Base-by-base conservation (phyloP, 1,140 invertebrate species). In the Lineus longissimus region DNA sequence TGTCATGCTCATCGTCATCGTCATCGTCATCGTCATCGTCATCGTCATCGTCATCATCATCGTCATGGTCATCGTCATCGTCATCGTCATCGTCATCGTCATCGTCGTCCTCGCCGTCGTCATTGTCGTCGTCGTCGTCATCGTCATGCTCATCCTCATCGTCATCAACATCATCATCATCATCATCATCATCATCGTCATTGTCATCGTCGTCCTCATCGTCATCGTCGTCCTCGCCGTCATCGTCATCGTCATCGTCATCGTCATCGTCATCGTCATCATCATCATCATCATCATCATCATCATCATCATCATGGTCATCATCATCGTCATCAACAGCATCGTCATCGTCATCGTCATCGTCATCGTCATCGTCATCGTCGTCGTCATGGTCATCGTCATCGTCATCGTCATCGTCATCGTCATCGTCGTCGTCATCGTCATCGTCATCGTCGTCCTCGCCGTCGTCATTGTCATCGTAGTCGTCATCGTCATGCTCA, bases 131-230 rank as follows among this genome's bases (percentile, higher is more conserved):
- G 17, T 41, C 19, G 23, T 61, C 25, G 17, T 33, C n/a, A n/a
- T n/a, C n/a, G n/a, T n/a, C n/a, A n/a, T n/a, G n/a, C n/a, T n/a
- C n/a, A n/a, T n/a, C n/a, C 30, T 13, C n/a, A 23, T 61, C 41
- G 54, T 61, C 41, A 61, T 61, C 41, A 54, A 55, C 41, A 54
- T 61, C 41, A 61, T 61, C 41, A 61, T 61, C 59, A 54, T 54
- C 59, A 61, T 61, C 59, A 55, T 61, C 59, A 55, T 61, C 59
- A 61, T 61, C 59, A 61, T 61, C 59, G 31, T 61, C 59, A 27
- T 1, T 41, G 27, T 54, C 59, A 27, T 61, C 59, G n/a, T n/a
- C n/a, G n/a, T n/a, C n/a, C n/a, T n/a, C n/a, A n/a, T n/a, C n/a
- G n/a, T n/a, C n/a, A n/a, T 57, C 2, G 27, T 61, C 59, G 30